A percentile compares a stretch with the other conserved stretches of the same genome.
phyloP scores from a whole-genome alignment of 2,797 vertebrate species.

The Phoeniculus purpureus region DNA sequence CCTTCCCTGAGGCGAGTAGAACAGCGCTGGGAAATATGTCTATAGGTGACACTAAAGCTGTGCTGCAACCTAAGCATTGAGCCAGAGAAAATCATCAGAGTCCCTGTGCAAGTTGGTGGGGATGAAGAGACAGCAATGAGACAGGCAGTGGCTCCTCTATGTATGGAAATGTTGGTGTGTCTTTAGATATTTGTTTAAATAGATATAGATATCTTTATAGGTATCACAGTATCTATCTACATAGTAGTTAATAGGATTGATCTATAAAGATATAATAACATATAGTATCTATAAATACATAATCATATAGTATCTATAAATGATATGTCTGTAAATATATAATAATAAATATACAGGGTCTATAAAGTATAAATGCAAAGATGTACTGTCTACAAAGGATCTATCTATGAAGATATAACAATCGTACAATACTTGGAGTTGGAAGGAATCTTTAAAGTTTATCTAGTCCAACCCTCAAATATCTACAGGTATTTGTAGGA shows the following conservation, averaged over 20 bases:
- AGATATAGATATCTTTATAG: neutral
- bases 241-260: too few relatives aligned
- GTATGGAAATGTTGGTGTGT: neutral
- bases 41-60: constrained; percentile 7
- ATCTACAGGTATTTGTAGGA: too few relatives aligned
- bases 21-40: neutral
- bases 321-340: too few relatives aligned
- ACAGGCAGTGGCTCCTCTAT: neutral
- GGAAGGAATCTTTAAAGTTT: too few relatives aligned
- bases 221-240: neutral
- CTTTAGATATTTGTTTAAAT: neutral
- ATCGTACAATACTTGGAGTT: too few relatives aligned
- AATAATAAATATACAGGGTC: too few relatives aligned
- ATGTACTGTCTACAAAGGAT: neutral
- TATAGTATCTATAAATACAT: too few relatives aligned
- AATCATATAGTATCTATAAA: neutral
- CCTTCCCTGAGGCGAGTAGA: neutral
- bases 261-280: neutral
- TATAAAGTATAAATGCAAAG: too few relatives aligned
- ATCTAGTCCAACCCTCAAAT: too few relatives aligned
- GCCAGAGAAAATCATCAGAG: neutral
- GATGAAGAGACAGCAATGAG: neutral
- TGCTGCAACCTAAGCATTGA: neutral
- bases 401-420: too few relatives aligned
- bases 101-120: neutral